These are phyloP conservation scores for Lipophrys pholis DNA, from an alignment of 2,113 vertebrate species.

Conservation along the genomic window DNA sequence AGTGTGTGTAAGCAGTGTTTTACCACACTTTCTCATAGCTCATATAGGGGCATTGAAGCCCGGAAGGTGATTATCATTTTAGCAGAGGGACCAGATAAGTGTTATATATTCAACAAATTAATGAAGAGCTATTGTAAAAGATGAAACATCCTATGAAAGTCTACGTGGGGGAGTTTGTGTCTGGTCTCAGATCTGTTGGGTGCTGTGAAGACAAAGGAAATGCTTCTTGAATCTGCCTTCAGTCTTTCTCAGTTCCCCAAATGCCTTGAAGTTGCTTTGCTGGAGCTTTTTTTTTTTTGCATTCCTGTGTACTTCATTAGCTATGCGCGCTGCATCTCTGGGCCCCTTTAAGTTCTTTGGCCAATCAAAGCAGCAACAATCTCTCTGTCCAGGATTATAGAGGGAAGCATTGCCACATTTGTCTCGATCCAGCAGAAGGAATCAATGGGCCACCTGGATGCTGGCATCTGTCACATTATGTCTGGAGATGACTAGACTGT, in stretches of 20 bases:
- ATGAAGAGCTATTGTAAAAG: too few relatives aligned
- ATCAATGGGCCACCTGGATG: conserved; percentile 54
- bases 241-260: conserved; percentile 56
- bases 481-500: conserved; percentile 9
- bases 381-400: conserved; percentile 61
- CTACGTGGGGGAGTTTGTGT: not conserved
- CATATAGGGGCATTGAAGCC: conserved; percentile 17
- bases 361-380: conserved; percentile 69
- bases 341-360: conserved; percentile 60
- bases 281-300: conserved; percentile 32
- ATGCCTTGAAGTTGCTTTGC: conserved; percentile 30
- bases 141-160: too few relatives aligned
- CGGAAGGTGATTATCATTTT: conserved; percentile 14
- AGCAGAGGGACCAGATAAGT: conserved; percentile 24
- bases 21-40: conserved; percentile 35
- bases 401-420: conserved; percentile 36
- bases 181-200: not conserved
- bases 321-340: conserved; percentile 60
- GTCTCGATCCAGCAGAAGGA: conserved; percentile 30
- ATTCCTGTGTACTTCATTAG: conserved; percentile 65
- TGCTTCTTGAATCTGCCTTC: conserved; percentile 26
- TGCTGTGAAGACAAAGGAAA: conserved; percentile 30
- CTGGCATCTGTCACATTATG: conserved; percentile 21
- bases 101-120: not conserved
- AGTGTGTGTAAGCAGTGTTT: conserved; percentile 46